phyloP scores from a whole-genome alignment of 2,888 invertebrate species.

The Eilema caniola region DNA sequence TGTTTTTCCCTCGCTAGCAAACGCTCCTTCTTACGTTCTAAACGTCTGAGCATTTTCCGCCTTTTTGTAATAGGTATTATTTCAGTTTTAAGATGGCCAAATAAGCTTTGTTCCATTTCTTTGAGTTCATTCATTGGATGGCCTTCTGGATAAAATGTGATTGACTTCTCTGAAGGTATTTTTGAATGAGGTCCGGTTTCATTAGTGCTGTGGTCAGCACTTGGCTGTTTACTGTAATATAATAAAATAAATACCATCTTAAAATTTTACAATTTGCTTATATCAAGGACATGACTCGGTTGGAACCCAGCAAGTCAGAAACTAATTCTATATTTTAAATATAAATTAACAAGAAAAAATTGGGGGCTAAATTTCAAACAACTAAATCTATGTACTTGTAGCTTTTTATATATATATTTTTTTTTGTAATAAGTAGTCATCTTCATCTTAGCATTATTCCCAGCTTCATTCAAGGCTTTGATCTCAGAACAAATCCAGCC shows the following conservation, averaged over 20 bases:
- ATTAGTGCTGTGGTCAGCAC: constrained; percentile 43
- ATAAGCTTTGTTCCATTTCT: constrained; percentile 80
- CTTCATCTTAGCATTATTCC: too few relatives aligned
- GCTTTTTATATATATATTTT: too few relatives aligned
- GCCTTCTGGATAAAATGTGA: constrained; percentile 71
- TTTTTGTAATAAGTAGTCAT: too few relatives aligned
- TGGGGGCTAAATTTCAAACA: too few relatives aligned
- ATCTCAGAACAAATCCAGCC: too few relatives aligned
- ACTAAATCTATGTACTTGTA: too few relatives aligned
- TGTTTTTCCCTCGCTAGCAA: constrained; percentile 62
- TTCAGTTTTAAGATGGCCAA: constrained; percentile 76
- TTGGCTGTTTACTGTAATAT: constrained; percentile 34
- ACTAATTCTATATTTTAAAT: too few relatives aligned
- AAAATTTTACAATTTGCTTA: too few relatives aligned
- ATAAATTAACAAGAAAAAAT: too few relatives aligned
- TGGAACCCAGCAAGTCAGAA: neutral
- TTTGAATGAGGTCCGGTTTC: constrained; percentile 56
- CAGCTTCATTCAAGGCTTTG: neutral
- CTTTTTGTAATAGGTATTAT: constrained; percentile 76
- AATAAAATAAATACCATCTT: neutral
- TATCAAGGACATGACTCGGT: too few relatives aligned
- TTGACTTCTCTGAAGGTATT: constrained; percentile 53
- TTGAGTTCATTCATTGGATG: constrained; percentile 86
- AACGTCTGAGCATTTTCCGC: constrained; percentile 78
- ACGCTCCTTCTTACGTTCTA: constrained; percentile 77